These are phyloP conservation scores for Paralvinella palmiformis DNA, from an alignment of 1,140 invertebrate genomes.

Conservation along the genomic window DNA sequence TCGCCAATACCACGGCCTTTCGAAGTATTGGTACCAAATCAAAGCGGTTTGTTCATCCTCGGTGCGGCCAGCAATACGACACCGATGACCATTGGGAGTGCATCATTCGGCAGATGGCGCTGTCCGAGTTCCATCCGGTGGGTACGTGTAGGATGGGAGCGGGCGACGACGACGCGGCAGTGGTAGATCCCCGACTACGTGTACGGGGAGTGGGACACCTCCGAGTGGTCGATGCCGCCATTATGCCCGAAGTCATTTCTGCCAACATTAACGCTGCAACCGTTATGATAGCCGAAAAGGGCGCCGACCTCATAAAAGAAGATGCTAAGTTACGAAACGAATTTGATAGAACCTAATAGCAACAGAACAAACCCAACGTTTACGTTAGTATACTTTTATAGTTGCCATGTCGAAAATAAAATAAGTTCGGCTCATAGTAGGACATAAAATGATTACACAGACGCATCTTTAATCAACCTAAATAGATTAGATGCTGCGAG, in stretches of 20 bases:
- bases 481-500: no score
- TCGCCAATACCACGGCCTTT: neutral
- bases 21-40: neutral
- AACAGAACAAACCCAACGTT: no score
- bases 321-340: no score
- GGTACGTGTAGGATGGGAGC: constrained; percentile 91
- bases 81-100: constrained; percentile 45
- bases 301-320: constrained; percentile 49
- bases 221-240: constrained; percentile 47
- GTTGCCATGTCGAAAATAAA: no score
- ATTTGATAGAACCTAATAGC: no score
- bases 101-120: constrained; percentile 35
- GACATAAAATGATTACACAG: no score
- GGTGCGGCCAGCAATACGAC: constrained; percentile 15
- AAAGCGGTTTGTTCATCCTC: neutral
- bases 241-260: constrained; percentile 48
- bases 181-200: constrained; percentile 71
- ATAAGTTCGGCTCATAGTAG: no score
- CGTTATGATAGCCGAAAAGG: constrained; percentile 50
- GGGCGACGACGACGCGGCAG: constrained; percentile 71
- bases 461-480: no score
- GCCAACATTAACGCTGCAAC: constrained; percentile 49
- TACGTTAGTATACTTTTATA: no score
- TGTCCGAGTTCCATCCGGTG: constrained; percentile 79
- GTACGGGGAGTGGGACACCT: constrained; percentile 6